A percentile compares a stretch with the other conserved stretches of the same genome.
phyloP scores from a whole-genome alignment of 2,113 vertebrate genomes.

The Python bivittatus region DNA sequence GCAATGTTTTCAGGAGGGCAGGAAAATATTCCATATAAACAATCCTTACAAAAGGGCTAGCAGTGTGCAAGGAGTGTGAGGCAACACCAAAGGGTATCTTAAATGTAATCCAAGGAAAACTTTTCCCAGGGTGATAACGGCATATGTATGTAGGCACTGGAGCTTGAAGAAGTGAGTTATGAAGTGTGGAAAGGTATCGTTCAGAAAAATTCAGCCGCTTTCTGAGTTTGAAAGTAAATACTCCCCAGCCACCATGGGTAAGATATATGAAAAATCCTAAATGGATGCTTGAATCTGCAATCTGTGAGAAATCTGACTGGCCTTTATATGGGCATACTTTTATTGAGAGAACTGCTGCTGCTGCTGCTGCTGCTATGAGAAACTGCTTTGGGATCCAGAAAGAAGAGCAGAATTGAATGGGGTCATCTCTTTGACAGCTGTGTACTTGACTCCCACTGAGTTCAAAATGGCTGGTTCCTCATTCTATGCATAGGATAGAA shows the following conservation, averaged over 20 bases:
- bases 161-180: slow-evolving; percentile 70
- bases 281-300: not conserved
- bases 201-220: slow-evolving; percentile 62
- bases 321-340: slow-evolving; percentile 50
- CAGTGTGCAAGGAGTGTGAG: slow-evolving; percentile 61
- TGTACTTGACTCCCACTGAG: not conserved
- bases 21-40: slow-evolving; percentile 78
- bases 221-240: slow-evolving; percentile 63
- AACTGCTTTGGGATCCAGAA: slow-evolving; percentile 56
- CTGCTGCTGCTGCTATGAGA: slow-evolving; percentile 57
- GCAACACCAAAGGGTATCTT: slow-evolving; percentile 64
- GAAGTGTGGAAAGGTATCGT: slow-evolving; percentile 76
- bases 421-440: not conserved
- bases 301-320: not conserved
- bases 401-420: slow-evolving; percentile 9
- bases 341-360: slow-evolving; percentile 31
- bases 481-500: not conserved
- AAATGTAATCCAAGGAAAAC: slow-evolving; percentile 63
- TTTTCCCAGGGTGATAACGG: slow-evolving; percentile 69
- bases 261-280: slow-evolving; percentile 61
- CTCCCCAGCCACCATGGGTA: slow-evolving; percentile 52
- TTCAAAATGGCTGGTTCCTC: not conserved
- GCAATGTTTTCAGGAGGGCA: slow-evolving; percentile 71
- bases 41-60: slow-evolving; percentile 61
- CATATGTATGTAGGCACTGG: slow-evolving; percentile 49